phyloP scores from a whole-genome alignment of 2,797 vertebrate species.

The Lutjanus campechanus region DNA sequence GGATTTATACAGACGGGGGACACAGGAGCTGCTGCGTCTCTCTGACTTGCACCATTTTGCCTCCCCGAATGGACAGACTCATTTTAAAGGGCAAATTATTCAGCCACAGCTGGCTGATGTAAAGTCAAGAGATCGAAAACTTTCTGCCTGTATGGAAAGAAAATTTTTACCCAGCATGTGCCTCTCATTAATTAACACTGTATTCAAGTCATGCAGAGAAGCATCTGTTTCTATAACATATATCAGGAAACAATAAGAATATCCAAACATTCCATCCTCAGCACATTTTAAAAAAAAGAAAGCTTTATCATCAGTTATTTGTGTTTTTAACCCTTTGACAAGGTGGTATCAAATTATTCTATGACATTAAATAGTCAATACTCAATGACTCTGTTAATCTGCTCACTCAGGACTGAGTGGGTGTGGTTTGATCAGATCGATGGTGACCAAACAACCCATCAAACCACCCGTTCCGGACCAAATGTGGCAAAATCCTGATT shows the following conservation, averaged over 20 bases:
- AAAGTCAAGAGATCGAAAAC: neutral
- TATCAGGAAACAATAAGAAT: too few species aligned
- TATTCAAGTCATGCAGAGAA: too few species aligned
- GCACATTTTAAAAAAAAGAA: neutral
- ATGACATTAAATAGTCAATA: too few species aligned
- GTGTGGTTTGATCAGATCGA: neutral
- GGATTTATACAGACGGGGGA: too few species aligned
- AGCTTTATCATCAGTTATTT: too few species aligned
- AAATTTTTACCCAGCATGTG: neutral
- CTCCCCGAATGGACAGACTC: neutral
- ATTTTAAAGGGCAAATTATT: neutral
- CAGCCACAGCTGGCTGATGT: conserved; percentile 1
- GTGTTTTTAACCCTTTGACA: too few species aligned
- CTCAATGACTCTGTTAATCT: neutral
- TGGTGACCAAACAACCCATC: too few species aligned
- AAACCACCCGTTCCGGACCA: neutral
- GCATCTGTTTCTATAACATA: neutral
- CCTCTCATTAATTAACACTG: neutral
- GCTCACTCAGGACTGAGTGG: neutral
- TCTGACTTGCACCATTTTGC: neutral
- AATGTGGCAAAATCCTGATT: neutral
- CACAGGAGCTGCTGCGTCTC: neutral
- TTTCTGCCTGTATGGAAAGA: conserved; percentile 22
- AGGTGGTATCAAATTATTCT: too few species aligned
- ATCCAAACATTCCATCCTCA: neutral